Conservation (phyloP, 2,113 vertebrate genomes). For the Ctenomys sociabilis region DNA sequence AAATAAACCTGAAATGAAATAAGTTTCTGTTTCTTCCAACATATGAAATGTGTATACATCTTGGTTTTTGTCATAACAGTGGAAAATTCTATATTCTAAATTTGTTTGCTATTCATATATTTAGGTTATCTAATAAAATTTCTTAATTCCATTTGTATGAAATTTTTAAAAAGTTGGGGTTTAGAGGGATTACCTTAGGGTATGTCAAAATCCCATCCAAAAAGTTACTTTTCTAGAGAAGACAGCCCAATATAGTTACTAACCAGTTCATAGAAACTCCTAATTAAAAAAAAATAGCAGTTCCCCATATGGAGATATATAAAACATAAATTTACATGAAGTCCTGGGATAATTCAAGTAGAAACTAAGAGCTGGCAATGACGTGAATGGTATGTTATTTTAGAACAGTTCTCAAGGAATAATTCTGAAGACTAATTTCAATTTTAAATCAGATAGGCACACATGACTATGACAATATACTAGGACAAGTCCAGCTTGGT, state of each 20-base stretch:
- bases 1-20: background rate
- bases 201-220: constrained; percentile 41
- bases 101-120: background rate
- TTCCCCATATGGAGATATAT: constrained; percentile 36
- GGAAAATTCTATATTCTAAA: background rate
- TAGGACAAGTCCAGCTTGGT: background rate
- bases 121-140: background rate
- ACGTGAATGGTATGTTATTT: constrained; percentile 58
- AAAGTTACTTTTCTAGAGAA: constrained; percentile 13
- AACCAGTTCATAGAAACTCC: background rate
- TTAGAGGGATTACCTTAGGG: background rate
- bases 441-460: constrained; percentile 60
- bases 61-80: background rate
- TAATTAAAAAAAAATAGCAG: constrained; percentile 38
- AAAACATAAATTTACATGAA: constrained; percentile 65
- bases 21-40: background rate
- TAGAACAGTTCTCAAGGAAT: constrained; percentile 59
- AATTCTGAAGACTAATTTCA: constrained; percentile 64
- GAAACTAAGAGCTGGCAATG: constrained; percentile 54
- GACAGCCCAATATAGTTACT: background rate
- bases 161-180: background rate
- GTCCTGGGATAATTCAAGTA: constrained; percentile 60
- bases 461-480: background rate
- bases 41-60: background rate
- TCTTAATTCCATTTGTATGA: background rate